These are phyloP conservation scores for Calypte anna DNA, from an alignment of 2,113 vertebrate genomes.

Conservation along the genomic window DNA sequence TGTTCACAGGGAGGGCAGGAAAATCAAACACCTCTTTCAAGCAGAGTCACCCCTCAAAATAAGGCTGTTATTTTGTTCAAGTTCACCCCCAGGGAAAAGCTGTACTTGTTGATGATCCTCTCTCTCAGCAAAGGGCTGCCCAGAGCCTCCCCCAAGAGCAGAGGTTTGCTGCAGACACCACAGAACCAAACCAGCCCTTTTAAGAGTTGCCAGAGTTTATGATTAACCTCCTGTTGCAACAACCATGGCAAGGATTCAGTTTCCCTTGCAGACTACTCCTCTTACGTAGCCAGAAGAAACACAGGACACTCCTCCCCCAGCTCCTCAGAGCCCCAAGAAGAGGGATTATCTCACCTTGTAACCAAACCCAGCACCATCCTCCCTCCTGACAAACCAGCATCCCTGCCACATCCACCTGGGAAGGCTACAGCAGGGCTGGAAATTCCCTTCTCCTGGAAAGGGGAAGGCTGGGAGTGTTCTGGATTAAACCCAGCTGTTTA, in stretches of 20 bases:
- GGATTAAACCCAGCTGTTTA: conserved; percentile 52
- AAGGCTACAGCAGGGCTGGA: not conserved
- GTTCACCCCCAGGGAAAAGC: not conserved
- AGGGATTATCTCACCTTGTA: not conserved
- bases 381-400: not conserved
- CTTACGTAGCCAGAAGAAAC: not conserved
- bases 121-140: not conserved
- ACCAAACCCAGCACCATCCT: not conserved
- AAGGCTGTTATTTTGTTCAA: accelerated
- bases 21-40: not conserved
- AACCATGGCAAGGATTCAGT: conserved; percentile 47
- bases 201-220: conserved; percentile 32
- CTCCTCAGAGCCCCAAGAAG: not conserved
- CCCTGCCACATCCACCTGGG: not conserved
- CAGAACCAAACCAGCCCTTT: not conserved
- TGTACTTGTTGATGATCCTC: not conserved
- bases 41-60: not conserved
- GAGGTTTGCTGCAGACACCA: not conserved
- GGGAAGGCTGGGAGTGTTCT: not conserved
- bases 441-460: conserved; percentile 37
- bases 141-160: not conserved
- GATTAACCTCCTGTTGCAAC: conserved; percentile 56
- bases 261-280: conserved; percentile 30
- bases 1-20: not conserved
- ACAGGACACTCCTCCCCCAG: not conserved